These are phyloP conservation scores for Drosophila falleni DNA, from an alignment of 2,888 invertebrate species.

Conservation along the genomic window DNA sequence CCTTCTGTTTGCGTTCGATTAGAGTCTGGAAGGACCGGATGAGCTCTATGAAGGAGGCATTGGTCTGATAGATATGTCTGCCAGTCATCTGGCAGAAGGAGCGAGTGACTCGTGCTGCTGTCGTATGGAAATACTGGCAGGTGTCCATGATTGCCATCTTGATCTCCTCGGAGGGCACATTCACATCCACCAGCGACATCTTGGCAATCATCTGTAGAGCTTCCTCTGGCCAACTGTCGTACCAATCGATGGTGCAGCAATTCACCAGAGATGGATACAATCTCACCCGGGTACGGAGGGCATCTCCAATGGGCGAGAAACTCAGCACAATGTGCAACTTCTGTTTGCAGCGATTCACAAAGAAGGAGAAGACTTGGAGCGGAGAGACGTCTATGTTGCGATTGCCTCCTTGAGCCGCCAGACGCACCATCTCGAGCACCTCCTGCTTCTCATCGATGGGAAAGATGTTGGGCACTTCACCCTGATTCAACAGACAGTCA, in stretches of 20 bases:
- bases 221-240: slow-evolving; percentile 94
- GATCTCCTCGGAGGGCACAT: slow-evolving; percentile 87
- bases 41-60: slow-evolving; percentile 94
- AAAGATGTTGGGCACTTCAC: slow-evolving; percentile 95
- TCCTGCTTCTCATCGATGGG: slow-evolving; percentile 93
- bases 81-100: slow-evolving; percentile 88
- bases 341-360: slow-evolving; percentile 91
- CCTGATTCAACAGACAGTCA: slow-evolving; percentile 94
- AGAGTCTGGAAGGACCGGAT: slow-evolving; percentile 92
- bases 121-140: slow-evolving; percentile 95
- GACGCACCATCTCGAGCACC: slow-evolving; percentile 90
- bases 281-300: slow-evolving; percentile 91
- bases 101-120: slow-evolving; percentile 88
- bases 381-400: slow-evolving; percentile 93
- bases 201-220: slow-evolving; percentile 93
- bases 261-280: slow-evolving; percentile 96
- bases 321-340: slow-evolving; percentile 93
- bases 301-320: slow-evolving; percentile 92
- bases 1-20: slow-evolving; percentile 90
- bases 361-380: slow-evolving; percentile 92
- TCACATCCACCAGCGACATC: slow-evolving; percentile 90
- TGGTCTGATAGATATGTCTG: slow-evolving; percentile 94
- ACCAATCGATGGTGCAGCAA: slow-evolving; percentile 98
- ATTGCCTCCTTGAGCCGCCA: slow-evolving; percentile 93
- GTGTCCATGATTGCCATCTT: slow-evolving; percentile 90